Evolutionary conservation across 2,888 invertebrate species (phyloP).

Genomic region (Sminthurinus aureus): DNA sequence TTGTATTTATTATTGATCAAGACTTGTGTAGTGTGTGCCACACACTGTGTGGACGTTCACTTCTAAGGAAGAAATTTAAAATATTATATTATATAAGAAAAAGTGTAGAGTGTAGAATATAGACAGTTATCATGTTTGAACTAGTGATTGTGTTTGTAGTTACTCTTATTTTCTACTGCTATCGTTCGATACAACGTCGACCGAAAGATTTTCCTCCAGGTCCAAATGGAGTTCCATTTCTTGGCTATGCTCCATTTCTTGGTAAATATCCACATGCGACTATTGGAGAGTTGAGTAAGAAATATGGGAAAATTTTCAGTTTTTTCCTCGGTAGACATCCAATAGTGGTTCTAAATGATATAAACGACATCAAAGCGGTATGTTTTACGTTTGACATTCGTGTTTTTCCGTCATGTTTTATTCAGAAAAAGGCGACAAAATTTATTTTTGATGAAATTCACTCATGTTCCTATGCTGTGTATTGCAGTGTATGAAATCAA

Average conservation of each 20-base stretch:
- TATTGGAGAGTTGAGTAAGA: slow-evolving; percentile 47
- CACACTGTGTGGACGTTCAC: too few species aligned
- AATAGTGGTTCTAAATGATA: slow-evolving; percentile 52
- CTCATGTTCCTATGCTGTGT: neutral
- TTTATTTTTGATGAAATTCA: neutral
- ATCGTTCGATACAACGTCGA: slow-evolving; percentile 24
- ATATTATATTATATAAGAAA: too few species aligned
- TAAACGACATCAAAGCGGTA: slow-evolving; percentile 44
- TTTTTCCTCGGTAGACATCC: slow-evolving; percentile 48
- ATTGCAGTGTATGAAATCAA: slow-evolving; percentile 22
- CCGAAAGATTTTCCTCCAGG: slow-evolving; percentile 46
- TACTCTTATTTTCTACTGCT: neutral
- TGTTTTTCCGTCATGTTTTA: too few species aligned
- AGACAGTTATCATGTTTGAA: too few species aligned
- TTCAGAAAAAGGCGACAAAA: too few species aligned
- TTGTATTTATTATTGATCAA: too few species aligned
- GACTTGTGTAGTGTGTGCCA: too few species aligned
- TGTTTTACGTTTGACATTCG: neutral
- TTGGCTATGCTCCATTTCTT: slow-evolving; percentile 52
- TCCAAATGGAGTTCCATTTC: slow-evolving; percentile 48
- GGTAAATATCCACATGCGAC: slow-evolving; percentile 45
- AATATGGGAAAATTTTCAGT: slow-evolving; percentile 52
- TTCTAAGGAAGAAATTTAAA: too few species aligned
- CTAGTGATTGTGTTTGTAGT: neutral
- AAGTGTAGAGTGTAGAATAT: too few species aligned